Evolutionary conservation across 2,888 invertebrate species (phyloP).

Genomic region (Caenorhabditis sp.): DNA sequence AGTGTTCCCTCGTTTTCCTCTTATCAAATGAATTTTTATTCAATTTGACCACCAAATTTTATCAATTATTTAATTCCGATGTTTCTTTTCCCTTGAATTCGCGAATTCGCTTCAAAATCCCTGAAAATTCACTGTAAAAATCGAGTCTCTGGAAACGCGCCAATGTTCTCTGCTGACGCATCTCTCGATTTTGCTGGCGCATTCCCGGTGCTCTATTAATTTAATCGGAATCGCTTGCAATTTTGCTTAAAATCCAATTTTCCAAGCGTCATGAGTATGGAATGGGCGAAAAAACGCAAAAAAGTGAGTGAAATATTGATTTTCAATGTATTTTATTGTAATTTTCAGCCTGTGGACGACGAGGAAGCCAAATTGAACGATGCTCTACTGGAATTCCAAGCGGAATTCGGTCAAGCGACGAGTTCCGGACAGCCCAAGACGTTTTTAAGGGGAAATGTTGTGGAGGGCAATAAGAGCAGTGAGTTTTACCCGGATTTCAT

Average conservation of each 20-base stretch:
- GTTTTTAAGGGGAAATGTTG: constrained; percentile 98
- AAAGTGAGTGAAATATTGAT: constrained; percentile 34
- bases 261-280: constrained; percentile 47
- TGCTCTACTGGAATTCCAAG: constrained; percentile 61
- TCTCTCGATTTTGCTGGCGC: constrained; percentile 13
- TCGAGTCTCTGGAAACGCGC: neutral
- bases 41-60: too few species aligned
- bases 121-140: too few species aligned
- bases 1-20: too few species aligned
- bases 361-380: constrained; percentile 64
- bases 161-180: neutral
- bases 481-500: constrained; percentile 4
- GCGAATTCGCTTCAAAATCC: too few species aligned
- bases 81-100: too few species aligned
- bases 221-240: too few species aligned
- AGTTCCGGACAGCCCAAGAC: constrained; percentile 87
- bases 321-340: neutral
- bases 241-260: neutral
- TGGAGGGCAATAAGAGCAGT: constrained; percentile 84
- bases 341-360: constrained; percentile 42
- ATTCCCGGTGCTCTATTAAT: neutral
- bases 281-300: constrained; percentile 60
- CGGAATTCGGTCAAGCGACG: constrained; percentile 56
- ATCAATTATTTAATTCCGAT: too few species aligned
- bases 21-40: too few species aligned